Base-by-base conservation (phyloP, 2,888 invertebrate genomes). In the Melitaea athalia region DNA sequence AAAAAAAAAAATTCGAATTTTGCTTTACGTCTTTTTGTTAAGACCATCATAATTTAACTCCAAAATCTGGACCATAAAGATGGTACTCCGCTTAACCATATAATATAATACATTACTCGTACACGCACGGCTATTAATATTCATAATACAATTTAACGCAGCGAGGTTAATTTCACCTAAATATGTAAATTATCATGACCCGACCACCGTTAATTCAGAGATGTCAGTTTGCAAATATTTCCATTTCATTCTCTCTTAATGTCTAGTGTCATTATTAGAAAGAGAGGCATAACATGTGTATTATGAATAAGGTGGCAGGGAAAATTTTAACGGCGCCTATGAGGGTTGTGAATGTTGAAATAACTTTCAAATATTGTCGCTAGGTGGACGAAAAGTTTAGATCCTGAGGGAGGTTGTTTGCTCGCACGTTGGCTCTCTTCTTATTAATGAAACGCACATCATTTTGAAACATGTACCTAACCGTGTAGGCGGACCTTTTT, bases 141-240 rank as follows among this genome's bases (percentile, higher is more conserved):
- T 92, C 92, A 92, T 92, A 92, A 92, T 92, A 92, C 89, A 92
- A 92, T 92, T 91, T 91, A 91, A 89, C 91, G 86, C 83, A 82
- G 83, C 87, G 91, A 92, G 91, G 93, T 92, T 93, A 93, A 93
- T 92, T 90, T 91, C 87, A 89, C 92, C 93, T 92, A 92, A 93
- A 93, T 93, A 93, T 93, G 93, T 93, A 93, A 93, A 93, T 93
- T 92, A 93, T 93, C 91, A 93, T 92, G 91, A 92, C 89, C 92
- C 91, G 92, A 91, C 92, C 92, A 91, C 86, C 89, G 89, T 91
- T 91, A 90, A 90, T 92, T 89, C 85, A 77, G 85, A 89, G 88
- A 89, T 90, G 92, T 89, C 92, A 90, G 86, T 88, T 88, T 86
- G 86, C 81, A 85, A 89, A 88, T 91, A 88, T 86, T 89, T 83